These are phyloP conservation scores for Adelosebastes latens DNA, from an alignment of 2,797 vertebrate species.

Conservation along the genomic window DNA sequence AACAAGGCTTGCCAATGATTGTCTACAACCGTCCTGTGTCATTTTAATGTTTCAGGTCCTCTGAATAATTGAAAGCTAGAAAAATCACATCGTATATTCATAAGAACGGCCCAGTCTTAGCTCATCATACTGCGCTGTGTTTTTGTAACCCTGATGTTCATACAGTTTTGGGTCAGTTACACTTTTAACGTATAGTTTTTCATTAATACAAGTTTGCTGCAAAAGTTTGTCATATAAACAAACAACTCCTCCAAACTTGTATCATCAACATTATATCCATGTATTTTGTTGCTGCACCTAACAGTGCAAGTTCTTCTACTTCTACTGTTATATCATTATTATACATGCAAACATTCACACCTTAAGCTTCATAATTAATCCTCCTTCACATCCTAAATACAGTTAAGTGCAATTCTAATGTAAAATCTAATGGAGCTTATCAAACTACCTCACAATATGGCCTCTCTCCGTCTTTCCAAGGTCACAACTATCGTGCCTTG, in stretches of 20 bases:
- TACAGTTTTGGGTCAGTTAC: not conserved
- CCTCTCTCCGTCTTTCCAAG: not conserved
- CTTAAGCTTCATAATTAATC: not conserved
- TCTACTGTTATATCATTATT: not conserved
- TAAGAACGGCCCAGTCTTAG: constrained; percentile 30
- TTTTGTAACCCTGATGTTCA: not conserved
- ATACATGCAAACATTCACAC: not conserved
- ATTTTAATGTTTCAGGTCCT: constrained; percentile 66
- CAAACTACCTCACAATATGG: not conserved
- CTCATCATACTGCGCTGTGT: constrained; percentile 12
- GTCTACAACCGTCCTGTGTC: constrained; percentile 56
- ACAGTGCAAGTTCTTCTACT: not conserved
- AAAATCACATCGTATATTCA: constrained; percentile 64
- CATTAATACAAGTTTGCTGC: not conserved
- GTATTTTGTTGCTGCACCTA: not conserved
- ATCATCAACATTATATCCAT: not conserved
- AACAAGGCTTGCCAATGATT: constrained; percentile 50
- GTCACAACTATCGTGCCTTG: not conserved
- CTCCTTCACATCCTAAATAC: not conserved
- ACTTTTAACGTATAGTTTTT: not conserved
- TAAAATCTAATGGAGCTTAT: constrained; percentile 3
- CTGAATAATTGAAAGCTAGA: constrained; percentile 66
- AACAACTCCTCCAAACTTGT: not conserved
- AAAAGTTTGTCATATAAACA: not conserved
- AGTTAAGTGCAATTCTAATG: not conserved